A percentile compares a stretch with the other conserved stretches of the same genome.
These are phyloP conservation scores for Acleris sparsana DNA, from an alignment of 2,888 invertebrate genomes.

Conservation along the genomic window DNA sequence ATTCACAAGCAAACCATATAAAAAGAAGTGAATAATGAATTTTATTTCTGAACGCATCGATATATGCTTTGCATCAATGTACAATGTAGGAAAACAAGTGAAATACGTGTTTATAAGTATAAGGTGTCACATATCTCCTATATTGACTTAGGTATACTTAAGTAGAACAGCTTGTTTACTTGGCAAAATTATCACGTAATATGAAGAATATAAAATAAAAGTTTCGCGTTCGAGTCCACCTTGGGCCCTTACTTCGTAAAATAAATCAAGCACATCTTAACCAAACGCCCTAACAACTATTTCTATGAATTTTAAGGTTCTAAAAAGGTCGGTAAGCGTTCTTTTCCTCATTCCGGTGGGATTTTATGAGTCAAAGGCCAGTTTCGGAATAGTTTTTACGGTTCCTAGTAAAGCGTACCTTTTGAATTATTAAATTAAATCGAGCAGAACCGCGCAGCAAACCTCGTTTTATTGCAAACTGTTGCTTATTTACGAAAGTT, in stretches of 20 bases:
- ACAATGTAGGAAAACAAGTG: too few species aligned
- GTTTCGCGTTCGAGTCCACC: neutral
- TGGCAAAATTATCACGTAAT: too few species aligned
- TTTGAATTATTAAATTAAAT: conserved; percentile 72
- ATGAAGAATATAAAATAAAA: too few species aligned
- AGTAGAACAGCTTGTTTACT: too few species aligned
- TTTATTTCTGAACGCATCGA: too few species aligned
- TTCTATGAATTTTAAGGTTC: conserved; percentile 37
- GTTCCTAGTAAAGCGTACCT: conserved; percentile 57
- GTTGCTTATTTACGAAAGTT: conserved; percentile 35
- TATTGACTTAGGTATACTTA: too few species aligned
- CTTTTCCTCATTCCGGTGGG: conserved; percentile 61
- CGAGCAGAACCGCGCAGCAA: conserved; percentile 42
- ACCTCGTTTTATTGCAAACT: conserved; percentile 34
- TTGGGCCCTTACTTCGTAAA: conserved; percentile 6
- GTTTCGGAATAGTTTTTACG: conserved; percentile 71
- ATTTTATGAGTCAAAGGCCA: conserved; percentile 69
- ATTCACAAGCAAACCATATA: neutral
- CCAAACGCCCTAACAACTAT: conserved; percentile 17
- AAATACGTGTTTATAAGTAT: too few species aligned
- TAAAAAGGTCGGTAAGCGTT: conserved; percentile 66
- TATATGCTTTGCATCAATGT: too few species aligned
- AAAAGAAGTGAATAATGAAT: neutral
- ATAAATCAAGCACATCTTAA: conserved; percentile 16
- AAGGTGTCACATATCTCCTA: too few species aligned